phyloP scores from a whole-genome alignment of 2,797 vertebrate genomes.

The Discoglossus pictus region DNA sequence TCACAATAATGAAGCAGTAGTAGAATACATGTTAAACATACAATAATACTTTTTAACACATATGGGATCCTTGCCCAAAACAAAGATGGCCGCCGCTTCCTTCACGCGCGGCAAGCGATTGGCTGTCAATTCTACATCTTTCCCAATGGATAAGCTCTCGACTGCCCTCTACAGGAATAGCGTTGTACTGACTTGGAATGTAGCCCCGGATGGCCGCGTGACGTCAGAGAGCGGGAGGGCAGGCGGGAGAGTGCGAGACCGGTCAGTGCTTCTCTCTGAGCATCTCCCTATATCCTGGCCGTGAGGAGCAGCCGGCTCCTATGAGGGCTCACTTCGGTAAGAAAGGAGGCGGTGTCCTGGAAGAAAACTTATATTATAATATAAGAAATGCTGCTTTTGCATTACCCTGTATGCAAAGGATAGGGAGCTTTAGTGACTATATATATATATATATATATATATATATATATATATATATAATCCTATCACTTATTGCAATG shows the following conservation, averaged over 20 bases:
- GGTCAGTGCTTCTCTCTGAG: constrained; percentile 1
- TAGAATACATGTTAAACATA: too few species aligned
- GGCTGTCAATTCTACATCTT: not conserved
- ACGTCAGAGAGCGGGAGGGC: constrained; percentile 34
- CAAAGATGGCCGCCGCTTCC: constrained; percentile 20
- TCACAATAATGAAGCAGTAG: too few species aligned
- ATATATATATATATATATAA: too few species aligned
- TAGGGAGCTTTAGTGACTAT: too few species aligned
- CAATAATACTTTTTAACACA: too few species aligned
- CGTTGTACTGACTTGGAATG: not conserved
- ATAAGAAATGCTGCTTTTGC: too few species aligned
- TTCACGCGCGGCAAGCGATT: not conserved
- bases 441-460: too few species aligned
- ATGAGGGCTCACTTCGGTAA: constrained; percentile 22
- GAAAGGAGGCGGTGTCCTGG: too few species aligned
- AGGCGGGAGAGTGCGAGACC: constrained; percentile 25
- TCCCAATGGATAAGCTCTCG: too few species aligned
- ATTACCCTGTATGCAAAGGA: too few species aligned
- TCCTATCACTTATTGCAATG: too few species aligned
- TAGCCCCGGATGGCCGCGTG: constrained; percentile 28
- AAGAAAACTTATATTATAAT: too few species aligned
- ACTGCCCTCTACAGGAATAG: constrained; percentile 16
- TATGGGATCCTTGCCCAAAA: not conserved
- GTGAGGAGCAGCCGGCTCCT: not conserved
- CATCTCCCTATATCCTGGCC: not conserved